Evolutionary conservation across 92 coral and sea anemone genomes (phyloP).

Genomic region (Umimayanthus chanpuru): DNA sequence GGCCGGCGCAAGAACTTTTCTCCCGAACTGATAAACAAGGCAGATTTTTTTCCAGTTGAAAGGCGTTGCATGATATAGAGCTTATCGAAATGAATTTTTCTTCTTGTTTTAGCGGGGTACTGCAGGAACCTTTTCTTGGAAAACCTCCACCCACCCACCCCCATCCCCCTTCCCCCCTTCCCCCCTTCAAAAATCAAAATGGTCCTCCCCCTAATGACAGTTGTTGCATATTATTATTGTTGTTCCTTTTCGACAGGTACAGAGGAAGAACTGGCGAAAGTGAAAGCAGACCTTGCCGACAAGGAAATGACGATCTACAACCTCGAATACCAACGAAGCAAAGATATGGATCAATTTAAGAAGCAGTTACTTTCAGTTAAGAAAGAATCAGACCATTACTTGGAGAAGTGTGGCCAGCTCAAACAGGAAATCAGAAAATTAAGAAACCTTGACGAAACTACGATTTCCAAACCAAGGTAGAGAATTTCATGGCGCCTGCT

Average conservation of each 20-base stretch:
- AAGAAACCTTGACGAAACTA: slow-evolving; percentile 15
- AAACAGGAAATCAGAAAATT: slow-evolving; percentile 25
- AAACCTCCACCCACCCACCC: no score
- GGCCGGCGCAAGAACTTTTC: no score
- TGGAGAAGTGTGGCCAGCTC: slow-evolving; percentile 24
- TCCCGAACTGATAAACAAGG: no score
- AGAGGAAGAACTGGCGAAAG: slow-evolving; percentile 22
- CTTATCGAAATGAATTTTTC: no score
- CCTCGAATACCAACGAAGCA: slow-evolving; percentile 14
- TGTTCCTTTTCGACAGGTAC: not conserved
- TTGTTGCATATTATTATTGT: no score
- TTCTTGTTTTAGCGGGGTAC: no score
- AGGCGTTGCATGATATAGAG: no score
- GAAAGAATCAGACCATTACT: slow-evolving; percentile 16
- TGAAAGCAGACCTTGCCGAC: slow-evolving; percentile 23
- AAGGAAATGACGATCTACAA: slow-evolving; percentile 15
- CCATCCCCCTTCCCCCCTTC: no score
- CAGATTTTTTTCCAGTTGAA: no score
- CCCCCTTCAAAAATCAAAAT: no score
- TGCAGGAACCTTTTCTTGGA: no score
- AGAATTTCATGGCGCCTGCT: not conserved
- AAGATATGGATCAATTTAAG: slow-evolving; percentile 1
- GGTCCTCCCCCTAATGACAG: no score
- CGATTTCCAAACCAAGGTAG: not conserved
- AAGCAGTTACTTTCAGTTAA: not conserved